Percentiles rank a stretch among this genome's conserved stretches.
Conservation (phyloP, 2,113 vertebrate species). For the Carlito syrichta region DNA sequence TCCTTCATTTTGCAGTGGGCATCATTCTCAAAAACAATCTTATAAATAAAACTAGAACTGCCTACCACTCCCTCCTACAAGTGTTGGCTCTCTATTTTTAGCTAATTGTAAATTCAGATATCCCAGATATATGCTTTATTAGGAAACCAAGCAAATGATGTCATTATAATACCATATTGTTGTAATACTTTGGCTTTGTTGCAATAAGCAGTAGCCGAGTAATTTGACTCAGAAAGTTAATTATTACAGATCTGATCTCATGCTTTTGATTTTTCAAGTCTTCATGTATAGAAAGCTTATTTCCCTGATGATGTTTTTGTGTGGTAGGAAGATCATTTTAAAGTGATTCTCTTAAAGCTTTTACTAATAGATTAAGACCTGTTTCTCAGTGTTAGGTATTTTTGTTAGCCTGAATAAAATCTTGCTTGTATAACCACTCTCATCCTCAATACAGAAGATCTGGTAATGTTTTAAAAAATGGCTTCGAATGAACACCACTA, state of each 20-base stretch:
- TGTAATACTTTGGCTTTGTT: slow-evolving; percentile 27
- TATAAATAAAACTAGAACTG: slow-evolving; percentile 10
- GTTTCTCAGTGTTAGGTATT: background rate
- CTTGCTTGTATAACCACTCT: background rate
- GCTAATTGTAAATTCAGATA: slow-evolving; percentile 38
- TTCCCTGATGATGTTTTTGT: background rate
- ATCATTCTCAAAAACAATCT: background rate
- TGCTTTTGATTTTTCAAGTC: slow-evolving; percentile 25
- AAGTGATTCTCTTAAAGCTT: background rate
- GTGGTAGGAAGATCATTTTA: background rate
- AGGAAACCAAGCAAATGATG: slow-evolving; percentile 61
- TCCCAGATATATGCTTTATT: slow-evolving; percentile 8
- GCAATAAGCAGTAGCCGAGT: background rate
- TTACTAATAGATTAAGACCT: background rate
- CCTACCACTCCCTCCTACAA: background rate
- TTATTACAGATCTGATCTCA: slow-evolving; percentile 38
- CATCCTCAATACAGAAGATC: background rate
- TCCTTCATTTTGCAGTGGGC: slow-evolving; percentile 11
- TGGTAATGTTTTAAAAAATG: slow-evolving; percentile 1
- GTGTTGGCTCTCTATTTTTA: slow-evolving; percentile 53
- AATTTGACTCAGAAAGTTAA: slow-evolving; percentile 50
- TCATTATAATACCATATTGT: background rate
- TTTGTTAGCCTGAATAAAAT: slow-evolving; percentile 49
- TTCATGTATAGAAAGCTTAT: background rate
- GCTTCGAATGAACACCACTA: background rate